Conservation (phyloP, 2,797 vertebrate species). For the Chaunax sp. region DNA sequence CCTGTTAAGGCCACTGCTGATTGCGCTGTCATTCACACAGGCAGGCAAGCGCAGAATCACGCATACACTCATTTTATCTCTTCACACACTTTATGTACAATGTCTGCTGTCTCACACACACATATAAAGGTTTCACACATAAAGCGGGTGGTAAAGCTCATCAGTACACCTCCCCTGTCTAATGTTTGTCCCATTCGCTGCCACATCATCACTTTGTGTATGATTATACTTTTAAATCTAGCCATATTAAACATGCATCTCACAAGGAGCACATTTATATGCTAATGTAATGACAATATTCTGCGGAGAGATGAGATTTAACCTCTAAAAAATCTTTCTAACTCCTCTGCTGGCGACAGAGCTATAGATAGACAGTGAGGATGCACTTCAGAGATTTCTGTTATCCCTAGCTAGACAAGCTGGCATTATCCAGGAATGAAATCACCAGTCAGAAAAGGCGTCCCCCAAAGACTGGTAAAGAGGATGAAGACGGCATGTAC, state of each 20-base stretch:
- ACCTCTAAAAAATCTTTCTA: slow-evolving; percentile 78
- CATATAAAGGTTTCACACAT: slow-evolving; percentile 38
- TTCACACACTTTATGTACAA: slow-evolving; percentile 40
- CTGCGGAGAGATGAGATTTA: slow-evolving; percentile 76
- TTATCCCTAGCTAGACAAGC: slow-evolving; percentile 60
- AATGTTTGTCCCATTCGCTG: slow-evolving; percentile 79
- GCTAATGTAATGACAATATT: slow-evolving; percentile 80
- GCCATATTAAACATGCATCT: slow-evolving; percentile 80
- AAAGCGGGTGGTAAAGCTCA: slow-evolving; percentile 57
- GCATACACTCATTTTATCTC: slow-evolving; percentile 50
- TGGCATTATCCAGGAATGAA: slow-evolving; percentile 60
- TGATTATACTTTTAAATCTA: slow-evolving; percentile 84
- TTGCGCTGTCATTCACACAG: slow-evolving; percentile 73
- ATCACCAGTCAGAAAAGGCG: slow-evolving; percentile 43
- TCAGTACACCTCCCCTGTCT: slow-evolving; percentile 67
- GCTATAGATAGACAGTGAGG: slow-evolving; percentile 53
- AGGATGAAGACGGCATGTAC: slow-evolving; percentile 28
- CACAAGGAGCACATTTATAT: slow-evolving; percentile 83
- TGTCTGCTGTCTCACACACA: slow-evolving; percentile 36
- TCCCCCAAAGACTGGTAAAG: slow-evolving; percentile 36
- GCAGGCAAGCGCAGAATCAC: slow-evolving; percentile 37
- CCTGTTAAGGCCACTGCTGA: slow-evolving; percentile 59
- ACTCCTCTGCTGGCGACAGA: slow-evolving; percentile 65
- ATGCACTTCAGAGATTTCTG: slow-evolving; percentile 66
- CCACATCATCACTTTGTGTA: slow-evolving; percentile 82